Percentiles rank a stretch among this genome's conserved stretches.
Evolutionary conservation across 1,140 invertebrate species (phyloP).

Genomic region (Drosophila sturtevanti): DNA sequence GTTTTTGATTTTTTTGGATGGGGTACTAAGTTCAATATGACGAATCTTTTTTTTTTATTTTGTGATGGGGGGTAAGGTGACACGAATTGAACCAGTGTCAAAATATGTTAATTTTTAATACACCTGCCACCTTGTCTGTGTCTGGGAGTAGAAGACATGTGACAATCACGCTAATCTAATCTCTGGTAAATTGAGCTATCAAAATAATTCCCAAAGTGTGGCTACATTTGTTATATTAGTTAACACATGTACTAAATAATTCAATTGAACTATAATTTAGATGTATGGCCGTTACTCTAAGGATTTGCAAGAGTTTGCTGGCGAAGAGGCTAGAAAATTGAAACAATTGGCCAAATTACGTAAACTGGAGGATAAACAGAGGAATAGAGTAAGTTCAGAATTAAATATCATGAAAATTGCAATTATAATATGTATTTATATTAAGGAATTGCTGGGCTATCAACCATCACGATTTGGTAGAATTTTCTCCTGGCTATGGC

Average conservation of each 20-base stretch:
- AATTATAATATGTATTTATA: neutral
- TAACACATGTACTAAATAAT: constrained; percentile 11
- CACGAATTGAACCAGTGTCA: constrained; percentile 30
- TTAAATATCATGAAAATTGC: neutral
- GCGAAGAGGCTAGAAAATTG: constrained; percentile 92
- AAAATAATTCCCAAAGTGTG: neutral
- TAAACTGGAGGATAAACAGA: constrained; percentile 89
- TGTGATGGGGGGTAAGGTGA: constrained; percentile 3
- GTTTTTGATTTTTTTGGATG: constrained; percentile 22
- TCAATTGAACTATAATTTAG: constrained; percentile 84
- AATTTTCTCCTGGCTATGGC: constrained; percentile 88
- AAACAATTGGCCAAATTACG: constrained; percentile 88
- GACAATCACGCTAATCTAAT: constrained; percentile 16
- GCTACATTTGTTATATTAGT: constrained; percentile 4
- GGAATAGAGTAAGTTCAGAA: constrained; percentile 85
- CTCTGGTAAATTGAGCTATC: neutral
- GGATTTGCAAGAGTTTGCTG: constrained; percentile 96
- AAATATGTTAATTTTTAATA: constrained; percentile 46
- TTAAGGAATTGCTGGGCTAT: constrained; percentile 83
- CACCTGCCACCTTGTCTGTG: neutral
- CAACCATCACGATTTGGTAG: constrained; percentile 83
- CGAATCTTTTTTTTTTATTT: constrained; percentile 14
- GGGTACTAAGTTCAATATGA: neutral
- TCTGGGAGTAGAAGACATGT: constrained; percentile 27
- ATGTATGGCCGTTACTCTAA: constrained; percentile 99